Conservation (phyloP, 2,113 vertebrate species). For the Nerophis ophidion region DNA sequence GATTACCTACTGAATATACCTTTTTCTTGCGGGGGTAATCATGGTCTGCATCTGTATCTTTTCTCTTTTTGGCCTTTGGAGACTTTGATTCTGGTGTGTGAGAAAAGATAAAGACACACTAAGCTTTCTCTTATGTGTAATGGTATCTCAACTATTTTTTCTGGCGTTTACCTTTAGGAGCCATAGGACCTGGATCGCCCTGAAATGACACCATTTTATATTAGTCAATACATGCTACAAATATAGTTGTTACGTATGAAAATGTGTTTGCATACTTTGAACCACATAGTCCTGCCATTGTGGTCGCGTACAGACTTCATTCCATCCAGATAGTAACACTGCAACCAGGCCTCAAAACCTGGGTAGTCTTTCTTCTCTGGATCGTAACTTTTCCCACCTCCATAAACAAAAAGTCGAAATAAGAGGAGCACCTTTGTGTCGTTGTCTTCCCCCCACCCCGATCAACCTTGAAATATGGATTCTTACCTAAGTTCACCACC, state of each 20-base stretch:
- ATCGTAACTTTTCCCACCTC: constrained; percentile 80
- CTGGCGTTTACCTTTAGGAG: constrained; percentile 76
- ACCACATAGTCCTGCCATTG: constrained; percentile 88
- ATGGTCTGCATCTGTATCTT: too few relatives aligned
- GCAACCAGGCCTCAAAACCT: constrained; percentile 77
- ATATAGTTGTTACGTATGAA: neutral
- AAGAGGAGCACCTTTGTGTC: neutral
- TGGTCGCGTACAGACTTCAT: constrained; percentile 80
- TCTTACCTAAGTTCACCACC: constrained; percentile 77
- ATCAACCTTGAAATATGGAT: neutral
- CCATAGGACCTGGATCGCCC: constrained; percentile 87
- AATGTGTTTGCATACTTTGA: constrained; percentile 67
- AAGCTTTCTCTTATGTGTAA: too few relatives aligned
- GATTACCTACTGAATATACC: too few relatives aligned
- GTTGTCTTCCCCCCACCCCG: neutral
- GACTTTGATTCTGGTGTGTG: too few relatives aligned
- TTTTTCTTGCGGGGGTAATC: too few relatives aligned
- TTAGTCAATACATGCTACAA: neutral
- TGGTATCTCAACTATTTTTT: neutral
- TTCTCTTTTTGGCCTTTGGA: too few relatives aligned
- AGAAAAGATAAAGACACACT: too few relatives aligned
- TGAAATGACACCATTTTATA: constrained; percentile 46
- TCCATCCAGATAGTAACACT: constrained; percentile 80
- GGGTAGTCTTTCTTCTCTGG: constrained; percentile 59
- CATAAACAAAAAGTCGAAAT: neutral